These are phyloP conservation scores for Acleris emargana DNA, from an alignment of 2,888 invertebrate genomes.

Conservation along the genomic window DNA sequence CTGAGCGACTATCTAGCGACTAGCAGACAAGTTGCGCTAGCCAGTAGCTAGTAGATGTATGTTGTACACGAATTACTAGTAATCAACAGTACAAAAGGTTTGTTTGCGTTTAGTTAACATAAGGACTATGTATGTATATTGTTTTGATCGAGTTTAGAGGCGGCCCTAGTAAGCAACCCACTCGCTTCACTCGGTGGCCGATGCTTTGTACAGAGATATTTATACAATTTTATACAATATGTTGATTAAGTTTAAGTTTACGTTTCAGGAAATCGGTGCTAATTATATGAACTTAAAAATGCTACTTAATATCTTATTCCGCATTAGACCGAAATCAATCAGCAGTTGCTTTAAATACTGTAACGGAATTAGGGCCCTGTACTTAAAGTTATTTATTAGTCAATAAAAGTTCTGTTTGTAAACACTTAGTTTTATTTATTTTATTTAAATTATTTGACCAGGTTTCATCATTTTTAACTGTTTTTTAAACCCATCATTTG, in stretches of 20 bases:
- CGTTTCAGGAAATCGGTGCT: slow-evolving; percentile 43
- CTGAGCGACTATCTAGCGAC: too few relatives aligned
- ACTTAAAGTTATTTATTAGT: slow-evolving; percentile 71
- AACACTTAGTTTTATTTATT: slow-evolving; percentile 18
- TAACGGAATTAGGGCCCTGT: slow-evolving; percentile 55
- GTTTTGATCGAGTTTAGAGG: slow-evolving; percentile 11
- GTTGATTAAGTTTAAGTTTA: slow-evolving; percentile 57
- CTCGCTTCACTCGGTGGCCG: slow-evolving; percentile 3
- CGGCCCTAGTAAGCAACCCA: not conserved
- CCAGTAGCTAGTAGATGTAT: not conserved
- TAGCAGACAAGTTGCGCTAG: too few relatives aligned
- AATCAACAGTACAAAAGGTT: slow-evolving; percentile 34
- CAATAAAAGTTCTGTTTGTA: slow-evolving; percentile 59
- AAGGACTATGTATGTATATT: slow-evolving; percentile 23
- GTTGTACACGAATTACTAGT: slow-evolving; percentile 13
- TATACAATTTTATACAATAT: slow-evolving; percentile 49
- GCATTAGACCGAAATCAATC: not conserved
- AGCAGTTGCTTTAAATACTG: slow-evolving; percentile 33
- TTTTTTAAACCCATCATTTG: slow-evolving; percentile 91
- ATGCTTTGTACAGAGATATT: slow-evolving; percentile 51
- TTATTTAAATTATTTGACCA: slow-evolving; percentile 47
- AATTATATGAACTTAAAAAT: slow-evolving; percentile 28
- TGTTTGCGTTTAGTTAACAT: slow-evolving; percentile 23
- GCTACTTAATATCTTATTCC: slow-evolving; percentile 12
- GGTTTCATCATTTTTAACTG: slow-evolving; percentile 82